Evolutionary conservation across 2,113 vertebrate species (phyloP).

Genomic region (Damaliscus lunatus): DNA sequence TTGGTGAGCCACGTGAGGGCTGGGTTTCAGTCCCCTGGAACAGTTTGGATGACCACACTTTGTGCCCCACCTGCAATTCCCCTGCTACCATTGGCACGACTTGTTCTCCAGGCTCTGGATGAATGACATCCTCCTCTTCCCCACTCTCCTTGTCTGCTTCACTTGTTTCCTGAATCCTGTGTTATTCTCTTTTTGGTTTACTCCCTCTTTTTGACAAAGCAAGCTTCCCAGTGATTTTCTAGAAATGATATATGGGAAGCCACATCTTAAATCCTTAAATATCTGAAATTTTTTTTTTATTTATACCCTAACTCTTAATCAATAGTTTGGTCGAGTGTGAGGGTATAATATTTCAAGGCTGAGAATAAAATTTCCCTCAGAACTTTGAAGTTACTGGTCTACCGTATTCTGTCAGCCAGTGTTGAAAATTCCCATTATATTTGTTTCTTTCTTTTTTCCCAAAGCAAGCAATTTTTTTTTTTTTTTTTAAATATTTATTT

Average conservation of each 20-base stretch:
- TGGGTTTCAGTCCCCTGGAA: neutral
- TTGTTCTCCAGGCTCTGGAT: neutral
- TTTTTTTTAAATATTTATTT: neutral
- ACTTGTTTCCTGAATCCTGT: neutral
- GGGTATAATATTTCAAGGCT: neutral
- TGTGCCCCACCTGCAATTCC: neutral
- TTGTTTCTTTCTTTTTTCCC: neutral
- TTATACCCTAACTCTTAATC: neutral
- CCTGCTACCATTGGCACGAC: neutral
- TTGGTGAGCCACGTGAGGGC: neutral
- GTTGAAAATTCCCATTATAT: neutral
- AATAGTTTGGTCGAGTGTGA: neutral
- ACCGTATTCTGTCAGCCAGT: neutral
- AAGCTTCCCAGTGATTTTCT: neutral
- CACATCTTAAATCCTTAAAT: neutral
- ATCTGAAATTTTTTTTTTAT: neutral
- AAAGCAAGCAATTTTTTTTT: neutral
- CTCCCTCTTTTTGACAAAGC: neutral
- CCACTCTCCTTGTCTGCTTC: neutral
- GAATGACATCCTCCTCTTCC: neutral
- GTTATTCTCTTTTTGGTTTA: neutral
- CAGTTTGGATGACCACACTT: too few species aligned
- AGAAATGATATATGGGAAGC: neutral
- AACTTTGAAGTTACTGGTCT: neutral
- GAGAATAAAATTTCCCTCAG: neutral